These are phyloP conservation scores for Gasterosteus nipponicus DNA, from an alignment of 2,113 vertebrate genomes.

Conservation along the genomic window DNA sequence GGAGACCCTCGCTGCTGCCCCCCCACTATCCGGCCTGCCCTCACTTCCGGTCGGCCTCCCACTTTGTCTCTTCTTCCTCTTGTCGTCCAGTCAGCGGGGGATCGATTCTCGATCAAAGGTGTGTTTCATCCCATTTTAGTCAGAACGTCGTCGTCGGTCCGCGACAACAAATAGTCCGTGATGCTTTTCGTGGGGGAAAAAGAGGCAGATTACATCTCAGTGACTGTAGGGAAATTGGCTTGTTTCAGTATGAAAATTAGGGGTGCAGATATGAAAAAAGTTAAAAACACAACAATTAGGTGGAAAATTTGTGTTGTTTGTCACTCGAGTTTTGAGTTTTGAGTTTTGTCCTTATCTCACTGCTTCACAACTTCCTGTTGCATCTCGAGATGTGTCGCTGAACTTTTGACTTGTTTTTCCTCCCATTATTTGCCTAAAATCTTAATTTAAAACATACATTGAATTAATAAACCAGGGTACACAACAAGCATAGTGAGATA, in stretches of 20 bases:
- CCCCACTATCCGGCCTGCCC: slow-evolving; percentile 13
- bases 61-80: background rate
- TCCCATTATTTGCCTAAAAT: background rate
- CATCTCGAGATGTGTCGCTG: background rate
- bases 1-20: slow-evolving; percentile 25
- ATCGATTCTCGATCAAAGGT: slow-evolving; percentile 16
- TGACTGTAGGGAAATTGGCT: background rate
- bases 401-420: background rate
- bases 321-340: background rate
- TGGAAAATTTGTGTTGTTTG: background rate
- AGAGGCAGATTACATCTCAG: background rate
- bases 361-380: background rate
- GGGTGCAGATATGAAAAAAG: background rate
- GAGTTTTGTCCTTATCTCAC: too few species aligned
- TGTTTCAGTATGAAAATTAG: background rate
- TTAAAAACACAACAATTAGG: background rate
- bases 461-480: background rate
- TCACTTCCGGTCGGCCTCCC: background rate
- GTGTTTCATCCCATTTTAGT: slow-evolving; percentile 49
- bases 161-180: slow-evolving; percentile 34
- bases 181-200: slow-evolving; percentile 19
- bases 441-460: background rate
- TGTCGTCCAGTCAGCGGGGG: slow-evolving; percentile 1
- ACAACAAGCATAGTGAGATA: background rate
- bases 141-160: slow-evolving; percentile 19